Percentiles rank a stretch among this genome's conserved stretches.
These are phyloP conservation scores for Oncorhynchus tshawytscha DNA, from an alignment of 2,113 vertebrate species.

Conservation along the genomic window DNA sequence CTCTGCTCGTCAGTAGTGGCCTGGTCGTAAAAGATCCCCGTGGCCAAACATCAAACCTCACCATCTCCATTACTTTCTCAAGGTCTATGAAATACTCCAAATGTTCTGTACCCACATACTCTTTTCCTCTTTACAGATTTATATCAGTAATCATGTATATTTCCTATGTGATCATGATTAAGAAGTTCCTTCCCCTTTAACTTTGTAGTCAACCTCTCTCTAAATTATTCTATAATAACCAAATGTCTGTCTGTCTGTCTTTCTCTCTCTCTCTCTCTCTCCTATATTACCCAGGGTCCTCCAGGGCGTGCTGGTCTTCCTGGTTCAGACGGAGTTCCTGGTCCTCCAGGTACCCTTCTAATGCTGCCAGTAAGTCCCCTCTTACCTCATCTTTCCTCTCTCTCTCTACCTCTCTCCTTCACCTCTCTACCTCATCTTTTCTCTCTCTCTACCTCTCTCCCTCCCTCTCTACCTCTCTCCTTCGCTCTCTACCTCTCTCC, in stretches of 20 bases:
- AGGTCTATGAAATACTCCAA: neutral
- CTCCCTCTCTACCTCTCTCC: too few relatives aligned
- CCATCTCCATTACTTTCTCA: neutral
- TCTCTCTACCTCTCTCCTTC: too few relatives aligned
- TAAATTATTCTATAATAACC: neutral
- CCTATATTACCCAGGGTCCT: conserved; percentile 77
- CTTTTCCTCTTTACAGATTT: neutral
- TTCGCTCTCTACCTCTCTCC: too few relatives aligned
- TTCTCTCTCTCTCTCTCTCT: neutral
- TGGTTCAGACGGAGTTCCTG: conserved; percentile 92
- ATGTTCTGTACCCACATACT: too few relatives aligned
- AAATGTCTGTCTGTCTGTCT: neutral
- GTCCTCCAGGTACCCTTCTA: conserved; percentile 92
- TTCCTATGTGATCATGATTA: too few relatives aligned
- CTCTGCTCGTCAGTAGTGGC: neutral
- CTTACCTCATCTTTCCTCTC: too few relatives aligned
- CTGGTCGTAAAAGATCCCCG: neutral
- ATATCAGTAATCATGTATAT: neutral
- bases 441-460: too few relatives aligned
- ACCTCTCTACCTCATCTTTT: too few relatives aligned
- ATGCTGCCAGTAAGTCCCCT: conserved; percentile 89
- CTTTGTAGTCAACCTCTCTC: too few relatives aligned
- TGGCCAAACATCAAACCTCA: neutral
- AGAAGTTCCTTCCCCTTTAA: too few relatives aligned
- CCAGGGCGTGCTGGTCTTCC: conserved; percentile 91